These are phyloP conservation scores for Molossus alvarezi DNA, from an alignment of 2,797 vertebrate species.

Conservation along the genomic window DNA sequence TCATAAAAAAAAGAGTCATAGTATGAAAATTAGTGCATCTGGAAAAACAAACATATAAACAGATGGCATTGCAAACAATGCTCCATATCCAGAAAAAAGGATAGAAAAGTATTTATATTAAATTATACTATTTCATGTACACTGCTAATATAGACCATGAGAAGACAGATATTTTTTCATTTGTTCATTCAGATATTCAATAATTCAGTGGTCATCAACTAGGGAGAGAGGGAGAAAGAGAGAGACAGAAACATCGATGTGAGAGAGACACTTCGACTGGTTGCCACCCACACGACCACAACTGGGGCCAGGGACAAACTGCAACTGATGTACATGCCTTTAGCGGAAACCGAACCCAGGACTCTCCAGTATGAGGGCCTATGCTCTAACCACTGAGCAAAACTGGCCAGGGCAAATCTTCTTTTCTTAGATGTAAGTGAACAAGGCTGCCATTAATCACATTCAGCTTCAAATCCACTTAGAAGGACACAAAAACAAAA, in stretches of 20 bases:
- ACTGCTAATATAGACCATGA: neutral
- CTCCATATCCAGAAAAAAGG: neutral
- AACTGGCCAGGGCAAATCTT: neutral
- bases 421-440: conserved; percentile 9
- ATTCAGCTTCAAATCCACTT: neutral
- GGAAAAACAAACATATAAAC: neutral
- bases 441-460: neutral
- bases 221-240: neutral
- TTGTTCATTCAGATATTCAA: neutral
- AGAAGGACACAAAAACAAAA: neutral
- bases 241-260: too few relatives aligned
- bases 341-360: too few relatives aligned
- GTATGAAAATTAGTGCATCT: neutral
- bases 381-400: too few relatives aligned
- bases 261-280: too few relatives aligned
- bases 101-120: neutral
- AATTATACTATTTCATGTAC: neutral
- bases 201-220: conserved; percentile 19
- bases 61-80: neutral
- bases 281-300: too few relatives aligned
- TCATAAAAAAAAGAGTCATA: neutral
- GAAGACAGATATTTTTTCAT: neutral
- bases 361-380: too few relatives aligned
- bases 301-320: too few relatives aligned
- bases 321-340: too few relatives aligned